Evolutionary conservation across 2,888 invertebrate species (phyloP), one percentile per base, ranked within the genome.

Genomic region (Allygus modestus): DNA sequence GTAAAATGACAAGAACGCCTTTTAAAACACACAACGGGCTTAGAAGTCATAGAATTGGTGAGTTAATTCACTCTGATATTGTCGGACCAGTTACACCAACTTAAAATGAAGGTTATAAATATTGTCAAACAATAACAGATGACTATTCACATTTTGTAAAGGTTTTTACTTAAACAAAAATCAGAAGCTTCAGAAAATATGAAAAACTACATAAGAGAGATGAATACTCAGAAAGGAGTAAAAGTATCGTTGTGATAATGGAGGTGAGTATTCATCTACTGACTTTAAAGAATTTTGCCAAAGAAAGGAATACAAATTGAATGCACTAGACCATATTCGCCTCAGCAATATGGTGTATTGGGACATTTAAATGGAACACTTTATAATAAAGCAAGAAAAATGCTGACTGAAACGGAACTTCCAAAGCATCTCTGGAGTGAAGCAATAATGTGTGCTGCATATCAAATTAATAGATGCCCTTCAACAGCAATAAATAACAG

Each of bases 111-210:
- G 15, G 26, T 11, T 23, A 61, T 12, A 61, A 61, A 61, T 61
- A 61, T 20, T 61, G 5, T 61, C 61, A 61, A 23, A 61, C 61
- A 9, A 61, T 61, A 61, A 61, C 61, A 28, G 61, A 61, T 61
- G 23, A 61, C 28, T 61, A 11, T 61, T 5, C 61, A 5, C 23
- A 61, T 61, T 61, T 23, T 23, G 61, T 61, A 23, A 61, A 28
- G 28, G 61, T 23, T 9, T 61, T 61, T 61, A 23, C 15, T 61
- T 1, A 61, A 61, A 7, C 23, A 61, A 61, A 61, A 61, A 15
- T 61, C 28, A 23, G 61, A 61, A 23, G 61, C 61, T n/a, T 2
- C 23, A 61, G 61, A 28, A 23, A 61, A 61, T 61, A 28, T 61
- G 28, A 23, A 61, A 15, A 61, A 28, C 20, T 23, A 28, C 20